Evolutionary conservation across 2,888 invertebrate species (phyloP).

Genomic region (Gerosis bhagava): DNA sequence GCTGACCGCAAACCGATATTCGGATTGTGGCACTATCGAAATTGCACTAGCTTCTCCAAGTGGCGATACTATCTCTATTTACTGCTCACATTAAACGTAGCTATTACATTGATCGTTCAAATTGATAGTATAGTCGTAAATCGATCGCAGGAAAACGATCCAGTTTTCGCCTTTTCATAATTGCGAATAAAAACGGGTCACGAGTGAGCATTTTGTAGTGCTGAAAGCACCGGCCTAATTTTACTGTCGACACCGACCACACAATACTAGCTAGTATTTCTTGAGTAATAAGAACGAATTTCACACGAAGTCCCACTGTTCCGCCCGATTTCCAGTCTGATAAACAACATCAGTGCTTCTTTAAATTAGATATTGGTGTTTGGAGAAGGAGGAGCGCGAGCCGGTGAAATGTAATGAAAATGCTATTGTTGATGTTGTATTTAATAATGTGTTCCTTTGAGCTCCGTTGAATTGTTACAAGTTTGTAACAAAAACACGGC

Average conservation of each 20-base stretch:
- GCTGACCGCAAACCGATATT: slow-evolving; percentile 4
- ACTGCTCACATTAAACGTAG: slow-evolving; percentile 10
- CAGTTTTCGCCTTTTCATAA: slow-evolving; percentile 39
- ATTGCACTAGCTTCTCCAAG: slow-evolving; percentile 2
- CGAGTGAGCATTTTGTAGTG: slow-evolving; percentile 32
- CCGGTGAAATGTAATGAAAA: slow-evolving; percentile 32
- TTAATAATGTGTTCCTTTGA: slow-evolving; percentile 30
- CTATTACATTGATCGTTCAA: slow-evolving; percentile 6
- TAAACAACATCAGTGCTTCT: slow-evolving; percentile 57
- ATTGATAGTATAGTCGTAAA: slow-evolving; percentile 26
- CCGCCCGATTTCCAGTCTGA: slow-evolving; percentile 45
- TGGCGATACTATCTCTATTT: slow-evolving; percentile 6
- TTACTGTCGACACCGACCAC: slow-evolving; percentile 19
- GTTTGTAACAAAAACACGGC: neutral
- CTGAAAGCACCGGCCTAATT: slow-evolving; percentile 34
- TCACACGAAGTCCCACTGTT: slow-evolving; percentile 30
- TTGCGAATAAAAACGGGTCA: slow-evolving; percentile 39
- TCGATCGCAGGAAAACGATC: slow-evolving; percentile 35
- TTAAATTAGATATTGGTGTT: slow-evolving; percentile 56
- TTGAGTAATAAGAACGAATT: slow-evolving; percentile 49
- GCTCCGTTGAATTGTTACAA: neutral
- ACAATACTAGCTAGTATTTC: slow-evolving; percentile 38
- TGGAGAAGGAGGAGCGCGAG: slow-evolving; percentile 30
- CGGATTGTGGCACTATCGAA: slow-evolving; percentile 6
- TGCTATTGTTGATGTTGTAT: slow-evolving; percentile 32